Percentiles rank a stretch among this genome's conserved stretches.
These are phyloP conservation scores for Clitarchus hookeri DNA, from an alignment of 2,888 invertebrate genomes.

Conservation along the genomic window DNA sequence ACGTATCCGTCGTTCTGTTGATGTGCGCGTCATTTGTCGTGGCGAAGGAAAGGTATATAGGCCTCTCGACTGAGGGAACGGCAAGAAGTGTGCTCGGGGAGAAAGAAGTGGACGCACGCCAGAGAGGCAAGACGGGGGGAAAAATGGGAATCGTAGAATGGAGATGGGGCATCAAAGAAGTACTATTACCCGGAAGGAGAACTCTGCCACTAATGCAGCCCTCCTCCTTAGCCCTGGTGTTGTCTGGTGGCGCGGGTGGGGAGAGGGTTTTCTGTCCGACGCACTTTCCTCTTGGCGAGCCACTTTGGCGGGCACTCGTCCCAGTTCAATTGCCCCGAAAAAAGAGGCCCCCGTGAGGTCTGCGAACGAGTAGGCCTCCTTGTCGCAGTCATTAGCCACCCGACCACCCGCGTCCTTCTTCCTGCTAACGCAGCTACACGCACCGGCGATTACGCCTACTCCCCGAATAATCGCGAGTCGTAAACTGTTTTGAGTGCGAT, in stretches of 20 bases:
- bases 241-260: neutral
- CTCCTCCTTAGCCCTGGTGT: neutral
- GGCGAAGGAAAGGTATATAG: neutral
- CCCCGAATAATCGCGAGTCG: neutral
- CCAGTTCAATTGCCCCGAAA: neutral
- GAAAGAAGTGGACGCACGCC: neutral
- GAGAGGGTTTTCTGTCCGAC: neutral
- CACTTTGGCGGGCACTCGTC: neutral
- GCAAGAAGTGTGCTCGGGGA: neutral
- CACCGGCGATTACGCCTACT: neutral
- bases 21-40: neutral
- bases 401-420: neutral
- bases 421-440: neutral
- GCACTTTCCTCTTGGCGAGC: neutral
- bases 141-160: neutral
- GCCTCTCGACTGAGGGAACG: neutral
- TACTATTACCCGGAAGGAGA: neutral
- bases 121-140: too few relatives aligned
- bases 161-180: neutral
- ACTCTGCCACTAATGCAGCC: neutral
- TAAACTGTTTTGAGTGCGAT: neutral
- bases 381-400: neutral
- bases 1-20: too few relatives aligned
- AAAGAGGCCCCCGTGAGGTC: neutral
- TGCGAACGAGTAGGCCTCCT: neutral